Evolutionary conservation across 1,140 invertebrate species (phyloP).

Genomic region (Cepaea nemoralis): DNA sequence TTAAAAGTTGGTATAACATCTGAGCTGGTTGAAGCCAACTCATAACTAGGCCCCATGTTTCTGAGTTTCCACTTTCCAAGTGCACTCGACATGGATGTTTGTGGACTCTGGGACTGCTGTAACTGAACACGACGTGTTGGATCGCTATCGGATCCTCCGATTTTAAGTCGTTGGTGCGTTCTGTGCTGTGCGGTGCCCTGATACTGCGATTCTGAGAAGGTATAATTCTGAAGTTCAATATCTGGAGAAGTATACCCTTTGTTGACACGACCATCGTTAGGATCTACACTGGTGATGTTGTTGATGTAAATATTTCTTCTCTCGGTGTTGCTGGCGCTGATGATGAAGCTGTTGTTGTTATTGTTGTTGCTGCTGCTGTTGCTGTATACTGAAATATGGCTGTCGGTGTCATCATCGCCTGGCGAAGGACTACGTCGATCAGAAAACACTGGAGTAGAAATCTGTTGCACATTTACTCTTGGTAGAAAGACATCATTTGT

Average conservation of each 20-base stretch:
- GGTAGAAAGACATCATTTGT: neutral
- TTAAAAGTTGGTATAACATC: slow-evolving; percentile 32
- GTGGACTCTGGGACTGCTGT: neutral
- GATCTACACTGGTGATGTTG: neutral
- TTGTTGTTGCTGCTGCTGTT: too few species aligned
- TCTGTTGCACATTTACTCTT: neutral
- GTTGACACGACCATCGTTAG: slow-evolving; percentile 60
- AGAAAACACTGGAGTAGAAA: slow-evolving; percentile 11
- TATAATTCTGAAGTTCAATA: slow-evolving; percentile 62
- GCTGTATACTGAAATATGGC: neutral
- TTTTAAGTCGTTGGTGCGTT: slow-evolving; percentile 4
- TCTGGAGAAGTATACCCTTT: slow-evolving; percentile 64
- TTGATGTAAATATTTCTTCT: slow-evolving; percentile 22
- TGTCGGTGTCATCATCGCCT: neutral
- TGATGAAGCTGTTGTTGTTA: slow-evolving; percentile 12
- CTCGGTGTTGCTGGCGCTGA: slow-evolving; percentile 13
- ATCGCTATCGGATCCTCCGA: slow-evolving; percentile 5
- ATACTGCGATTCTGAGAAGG: slow-evolving; percentile 10
- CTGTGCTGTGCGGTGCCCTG: neutral
- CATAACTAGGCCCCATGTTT: slow-evolving; percentile 42
- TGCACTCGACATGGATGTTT: neutral
- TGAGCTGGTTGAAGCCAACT: slow-evolving; percentile 29
- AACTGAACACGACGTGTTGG: neutral
- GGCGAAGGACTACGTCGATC: neutral
- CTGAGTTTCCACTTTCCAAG: slow-evolving; percentile 37